A percentile compares a stretch with the other conserved stretches of the same genome.
Conservation (phyloP, 1,140 invertebrate species). For the Brachionus angularis region DNA sequence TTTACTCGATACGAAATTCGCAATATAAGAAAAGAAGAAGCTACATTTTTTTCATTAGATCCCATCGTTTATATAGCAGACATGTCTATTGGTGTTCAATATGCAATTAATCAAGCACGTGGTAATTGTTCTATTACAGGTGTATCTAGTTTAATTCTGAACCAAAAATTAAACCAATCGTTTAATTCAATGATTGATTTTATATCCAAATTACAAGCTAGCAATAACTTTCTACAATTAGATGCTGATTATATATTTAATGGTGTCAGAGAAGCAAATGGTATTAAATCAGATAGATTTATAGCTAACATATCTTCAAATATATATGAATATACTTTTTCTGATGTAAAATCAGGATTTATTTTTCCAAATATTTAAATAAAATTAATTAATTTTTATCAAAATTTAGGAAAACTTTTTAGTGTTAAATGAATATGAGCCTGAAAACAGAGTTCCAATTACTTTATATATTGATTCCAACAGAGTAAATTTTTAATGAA, state of each 20-base stretch:
- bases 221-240: not conserved
- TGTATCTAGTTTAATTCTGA: not conserved
- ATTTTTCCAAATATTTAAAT: not conserved
- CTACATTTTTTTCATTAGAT: constrained; percentile 1
- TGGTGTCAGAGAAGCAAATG: not conserved
- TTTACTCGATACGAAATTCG: constrained; percentile 28
- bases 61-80: constrained; percentile 8
- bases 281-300: constrained; percentile 18
- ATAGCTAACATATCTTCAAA: constrained; percentile 2
- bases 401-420: not conserved
- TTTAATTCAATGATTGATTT: constrained; percentile 9
- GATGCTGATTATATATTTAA: constrained; percentile 28
- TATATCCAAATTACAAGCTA: constrained; percentile 10
- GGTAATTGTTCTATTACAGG: constrained; percentile 23
- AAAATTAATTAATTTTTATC: not conserved
- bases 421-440: constrained; percentile 1
- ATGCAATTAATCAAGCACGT: constrained; percentile 9
- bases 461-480: constrained; percentile 15
- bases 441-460: constrained; percentile 18
- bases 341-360: not conserved
- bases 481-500: not conserved
- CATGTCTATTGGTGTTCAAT: constrained; percentile 2
- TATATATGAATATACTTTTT: constrained; percentile 41
- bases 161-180: constrained; percentile 1
- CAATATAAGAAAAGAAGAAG: constrained; percentile 1